phyloP scores from a whole-genome alignment of 2,797 vertebrate species.

The Danionella dracula region DNA sequence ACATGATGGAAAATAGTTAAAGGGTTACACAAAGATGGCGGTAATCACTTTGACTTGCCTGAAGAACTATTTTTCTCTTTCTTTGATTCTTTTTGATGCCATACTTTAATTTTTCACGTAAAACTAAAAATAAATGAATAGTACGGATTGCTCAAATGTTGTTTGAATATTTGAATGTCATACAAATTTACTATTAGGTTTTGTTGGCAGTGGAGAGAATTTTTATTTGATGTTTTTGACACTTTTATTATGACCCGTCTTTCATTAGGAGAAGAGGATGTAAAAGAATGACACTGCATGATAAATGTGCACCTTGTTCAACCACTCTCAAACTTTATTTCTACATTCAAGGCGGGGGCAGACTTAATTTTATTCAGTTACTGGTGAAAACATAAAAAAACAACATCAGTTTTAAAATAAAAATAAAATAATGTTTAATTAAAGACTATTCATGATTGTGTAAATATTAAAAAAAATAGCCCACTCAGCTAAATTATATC shows the following conservation, averaged over 20 bases:
- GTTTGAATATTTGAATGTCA: not conserved
- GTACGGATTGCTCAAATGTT: not conserved
- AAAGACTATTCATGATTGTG: no score
- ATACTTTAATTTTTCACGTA: no score
- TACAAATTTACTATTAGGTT: not conserved
- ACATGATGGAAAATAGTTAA: not conserved
- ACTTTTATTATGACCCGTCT: constrained; percentile 34
- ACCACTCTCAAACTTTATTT: constrained; percentile 19
- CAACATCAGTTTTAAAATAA: no score
- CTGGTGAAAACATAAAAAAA: no score
- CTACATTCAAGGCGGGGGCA: no score
- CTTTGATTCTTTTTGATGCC: no score
- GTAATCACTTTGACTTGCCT: not conserved
- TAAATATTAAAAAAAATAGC: no score
- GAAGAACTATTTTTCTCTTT: not conserved
- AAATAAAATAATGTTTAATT: no score
- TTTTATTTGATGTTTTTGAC: no score
- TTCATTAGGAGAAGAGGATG: constrained; percentile 30
- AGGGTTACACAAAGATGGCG: not conserved
- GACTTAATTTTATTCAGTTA: no score
- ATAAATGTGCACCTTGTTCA: constrained; percentile 23
- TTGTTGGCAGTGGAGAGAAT: not conserved
- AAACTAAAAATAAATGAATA: no score
- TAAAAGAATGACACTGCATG: constrained; percentile 42
- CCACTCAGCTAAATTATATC: no score